phyloP scores from a whole-genome alignment of 2,113 vertebrate species.

The Catharus fuscescens region DNA sequence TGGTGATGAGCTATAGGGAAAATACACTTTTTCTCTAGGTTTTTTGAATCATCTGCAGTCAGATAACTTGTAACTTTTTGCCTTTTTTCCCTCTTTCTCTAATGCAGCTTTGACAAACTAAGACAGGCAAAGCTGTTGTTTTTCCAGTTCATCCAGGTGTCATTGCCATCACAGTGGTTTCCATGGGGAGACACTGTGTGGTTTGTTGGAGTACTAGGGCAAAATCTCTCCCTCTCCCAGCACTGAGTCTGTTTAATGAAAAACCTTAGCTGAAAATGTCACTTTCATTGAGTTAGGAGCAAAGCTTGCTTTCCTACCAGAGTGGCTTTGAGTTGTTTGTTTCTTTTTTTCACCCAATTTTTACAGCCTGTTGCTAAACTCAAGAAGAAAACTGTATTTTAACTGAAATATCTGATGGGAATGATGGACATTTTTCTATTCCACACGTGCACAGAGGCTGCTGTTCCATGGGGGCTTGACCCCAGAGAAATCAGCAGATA shows the following conservation, averaged over 20 bases:
- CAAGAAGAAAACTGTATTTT: neutral
- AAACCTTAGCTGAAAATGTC: neutral
- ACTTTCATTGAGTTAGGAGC: neutral
- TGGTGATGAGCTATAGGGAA: neutral
- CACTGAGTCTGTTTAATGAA: neutral
- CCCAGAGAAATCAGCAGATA: neutral
- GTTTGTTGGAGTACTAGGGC: neutral
- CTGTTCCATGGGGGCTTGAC: neutral
- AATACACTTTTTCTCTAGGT: neutral
- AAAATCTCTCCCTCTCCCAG: neutral
- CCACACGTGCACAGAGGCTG: fast-evolving
- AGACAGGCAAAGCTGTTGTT: neutral
- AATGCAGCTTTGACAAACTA: neutral
- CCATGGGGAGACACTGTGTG: fast-evolving
- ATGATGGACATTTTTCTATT: neutral
- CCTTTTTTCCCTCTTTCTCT: neutral
- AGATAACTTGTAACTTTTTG: neutral
- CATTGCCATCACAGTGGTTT: neutral
- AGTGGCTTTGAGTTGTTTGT: neutral
- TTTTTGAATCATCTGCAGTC: neutral
- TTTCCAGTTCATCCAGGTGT: neutral
- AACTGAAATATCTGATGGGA: neutral
- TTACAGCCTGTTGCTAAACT: neutral
- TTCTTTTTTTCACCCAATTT: neutral
- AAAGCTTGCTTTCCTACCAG: neutral